These are phyloP conservation scores for Sebastes jordani DNA, from an alignment of 2,797 vertebrate species.

Conservation along the genomic window DNA sequence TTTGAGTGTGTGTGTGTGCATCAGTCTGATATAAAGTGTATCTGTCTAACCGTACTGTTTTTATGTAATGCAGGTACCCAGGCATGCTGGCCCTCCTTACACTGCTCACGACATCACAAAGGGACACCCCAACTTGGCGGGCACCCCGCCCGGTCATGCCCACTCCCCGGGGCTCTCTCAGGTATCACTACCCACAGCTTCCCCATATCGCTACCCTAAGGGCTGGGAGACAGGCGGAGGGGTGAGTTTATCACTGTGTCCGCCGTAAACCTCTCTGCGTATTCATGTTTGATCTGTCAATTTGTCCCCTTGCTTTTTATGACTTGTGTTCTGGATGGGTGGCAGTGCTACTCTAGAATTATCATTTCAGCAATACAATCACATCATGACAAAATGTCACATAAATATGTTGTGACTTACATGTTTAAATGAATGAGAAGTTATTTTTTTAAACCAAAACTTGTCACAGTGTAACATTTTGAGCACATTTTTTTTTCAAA, in stretches of 20 bases:
- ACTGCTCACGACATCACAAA: slow-evolving; percentile 95
- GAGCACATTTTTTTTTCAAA: neutral
- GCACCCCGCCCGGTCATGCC: slow-evolving; percentile 93
- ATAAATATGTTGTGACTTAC: neutral
- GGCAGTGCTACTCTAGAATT: neutral
- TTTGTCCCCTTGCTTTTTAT: slow-evolving; percentile 24
- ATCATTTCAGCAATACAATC: neutral
- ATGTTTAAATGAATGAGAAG: neutral
- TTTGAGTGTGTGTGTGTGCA: neutral
- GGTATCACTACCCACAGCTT: slow-evolving; percentile 86
- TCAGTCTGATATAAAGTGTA: slow-evolving; percentile 1
- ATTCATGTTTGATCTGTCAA: slow-evolving; percentile 19
- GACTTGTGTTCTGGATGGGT: neutral
- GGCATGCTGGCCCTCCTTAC: slow-evolving; percentile 91
- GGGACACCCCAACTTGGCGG: slow-evolving; percentile 93
- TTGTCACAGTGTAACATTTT: neutral
- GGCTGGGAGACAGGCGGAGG: slow-evolving; percentile 85
- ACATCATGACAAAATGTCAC: neutral
- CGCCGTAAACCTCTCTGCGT: slow-evolving; percentile 54
- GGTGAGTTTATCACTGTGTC: slow-evolving; percentile 63
- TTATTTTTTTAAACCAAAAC: neutral
- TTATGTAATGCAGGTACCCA: slow-evolving; percentile 88
- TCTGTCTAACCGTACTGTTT: slow-evolving; percentile 44
- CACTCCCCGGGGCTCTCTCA: slow-evolving; percentile 95
- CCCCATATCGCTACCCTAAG: slow-evolving; percentile 82